phyloP scores from a whole-genome alignment of 2,797 vertebrate species.

The Peromyscus melanophrys region DNA sequence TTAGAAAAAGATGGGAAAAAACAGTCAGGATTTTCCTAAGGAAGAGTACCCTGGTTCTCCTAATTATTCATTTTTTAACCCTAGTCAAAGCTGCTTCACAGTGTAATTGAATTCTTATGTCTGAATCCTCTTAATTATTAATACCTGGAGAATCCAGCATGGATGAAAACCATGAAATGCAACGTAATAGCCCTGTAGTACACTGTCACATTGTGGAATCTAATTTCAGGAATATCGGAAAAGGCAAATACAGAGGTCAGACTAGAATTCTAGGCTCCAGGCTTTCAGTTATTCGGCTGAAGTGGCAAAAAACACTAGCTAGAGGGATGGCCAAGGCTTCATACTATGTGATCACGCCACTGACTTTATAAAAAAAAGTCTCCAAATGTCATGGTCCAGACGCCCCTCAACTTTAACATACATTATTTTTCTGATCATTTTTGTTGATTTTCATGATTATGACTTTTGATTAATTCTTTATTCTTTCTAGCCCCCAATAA shows the following conservation, averaged over 20 bases:
- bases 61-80: background rate
- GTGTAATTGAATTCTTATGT: background rate
- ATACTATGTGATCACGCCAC: background rate
- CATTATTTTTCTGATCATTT: background rate
- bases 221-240: background rate
- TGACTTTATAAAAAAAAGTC: background rate
- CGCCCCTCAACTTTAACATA: background rate
- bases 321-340: background rate
- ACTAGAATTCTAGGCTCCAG: background rate
- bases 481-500: slow-evolving; percentile 16
- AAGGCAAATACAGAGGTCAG: background rate
- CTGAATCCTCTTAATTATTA: background rate
- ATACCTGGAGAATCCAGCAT: background rate
- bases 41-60: background rate
- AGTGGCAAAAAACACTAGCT: background rate
- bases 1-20: background rate
- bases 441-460: background rate
- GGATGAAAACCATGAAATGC: background rate
- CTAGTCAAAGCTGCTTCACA: background rate
- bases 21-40: background rate
- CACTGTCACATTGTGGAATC: background rate
- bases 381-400: background rate
- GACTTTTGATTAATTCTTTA: slow-evolving; percentile 26
- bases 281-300: background rate
- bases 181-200: too few relatives aligned